phyloP scores from a whole-genome alignment of 2,113 vertebrate species.

The Osmerus mordax region DNA sequence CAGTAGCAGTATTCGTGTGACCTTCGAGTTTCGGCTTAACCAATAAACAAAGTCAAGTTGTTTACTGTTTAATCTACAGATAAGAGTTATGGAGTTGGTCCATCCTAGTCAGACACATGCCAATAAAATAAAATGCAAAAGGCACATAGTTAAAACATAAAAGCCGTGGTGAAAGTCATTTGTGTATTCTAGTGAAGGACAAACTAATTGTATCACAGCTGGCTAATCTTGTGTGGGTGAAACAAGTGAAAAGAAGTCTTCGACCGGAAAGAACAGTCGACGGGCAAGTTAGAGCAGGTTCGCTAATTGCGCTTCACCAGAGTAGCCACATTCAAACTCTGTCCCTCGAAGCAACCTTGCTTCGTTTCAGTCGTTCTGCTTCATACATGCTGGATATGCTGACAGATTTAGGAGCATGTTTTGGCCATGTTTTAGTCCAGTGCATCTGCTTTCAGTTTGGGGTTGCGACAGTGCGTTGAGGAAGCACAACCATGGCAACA shows the following conservation, averaged over 20 bases:
- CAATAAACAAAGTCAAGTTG: not conserved
- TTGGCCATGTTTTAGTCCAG: too few species aligned
- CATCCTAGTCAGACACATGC: too few species aligned
- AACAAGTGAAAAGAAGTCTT: not conserved
- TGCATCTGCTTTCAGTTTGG: constrained; percentile 3
- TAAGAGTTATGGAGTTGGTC: too few species aligned
- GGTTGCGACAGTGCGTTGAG: not conserved
- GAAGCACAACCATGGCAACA: constrained; percentile 29
- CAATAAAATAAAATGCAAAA: too few species aligned
- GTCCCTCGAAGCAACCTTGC: too few species aligned
- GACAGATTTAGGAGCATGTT: too few species aligned
- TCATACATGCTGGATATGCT: too few species aligned
- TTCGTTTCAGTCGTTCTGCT: too few species aligned
- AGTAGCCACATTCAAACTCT: constrained; percentile 19
- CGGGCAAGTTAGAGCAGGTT: constrained; percentile 40
- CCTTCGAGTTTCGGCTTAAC: not conserved
- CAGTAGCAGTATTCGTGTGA: not conserved
- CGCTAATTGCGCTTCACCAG: constrained; percentile 19
- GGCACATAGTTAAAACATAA: too few species aligned
- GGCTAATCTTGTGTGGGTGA: not conserved
- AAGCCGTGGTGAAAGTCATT: too few species aligned
- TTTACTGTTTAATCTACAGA: not conserved
- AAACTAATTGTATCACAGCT: not conserved
- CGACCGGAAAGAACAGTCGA: not conserved
- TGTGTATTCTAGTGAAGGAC: not conserved